Base-by-base conservation (phyloP, 2,113 vertebrate species). In the Bubo bubo region DNA sequence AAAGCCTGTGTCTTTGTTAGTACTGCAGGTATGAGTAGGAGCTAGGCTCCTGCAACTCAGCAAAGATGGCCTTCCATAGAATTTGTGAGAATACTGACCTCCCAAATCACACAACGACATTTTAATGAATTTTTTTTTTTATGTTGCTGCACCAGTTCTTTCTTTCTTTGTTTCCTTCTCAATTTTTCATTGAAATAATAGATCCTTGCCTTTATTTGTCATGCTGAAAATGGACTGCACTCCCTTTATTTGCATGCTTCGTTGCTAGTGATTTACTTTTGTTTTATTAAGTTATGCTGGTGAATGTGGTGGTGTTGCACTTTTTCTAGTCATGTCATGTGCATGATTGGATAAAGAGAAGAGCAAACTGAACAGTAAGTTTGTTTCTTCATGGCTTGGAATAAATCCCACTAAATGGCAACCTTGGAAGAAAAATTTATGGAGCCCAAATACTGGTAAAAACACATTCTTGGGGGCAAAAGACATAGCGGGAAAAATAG, bases 211-310 rank as follows among this genome's bases (percentile, higher is more conserved):
- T 90, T 89, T 82, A 75, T 84, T 91, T 93, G 6, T 90, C 53
- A 71, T 90, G 86, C 90, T 92, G 73, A 63, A 97, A 95, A 96
- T 93, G 66, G 24, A 92, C 92, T 90, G 55, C 85, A 23, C 22
- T 96, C 73, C 34, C 88, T 80, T 92, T 88, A 64, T 89, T 93
- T 98, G 97, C 97, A 97, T 98, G 97, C 91, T 96, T 97, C 79
- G 55, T 94, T 97, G 89, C 90, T 95, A 82, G 64, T 97, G 81
- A 83, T 96, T 85, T 88, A 56, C n/a, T 92, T 94, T 55, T 88
- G 35, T 94, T 97, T 87, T 77, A 79, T 97, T 90, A 91, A 97
- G 71, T 97, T 90, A 68, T 97, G 88, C 73, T 96, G 70, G 94
- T 88, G 77, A 85, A 94, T 94, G 94, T 96, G 95, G 84, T 96